Conservation (phyloP, 2,797 vertebrate genomes). For the Paedocypris micromegethes region DNA sequence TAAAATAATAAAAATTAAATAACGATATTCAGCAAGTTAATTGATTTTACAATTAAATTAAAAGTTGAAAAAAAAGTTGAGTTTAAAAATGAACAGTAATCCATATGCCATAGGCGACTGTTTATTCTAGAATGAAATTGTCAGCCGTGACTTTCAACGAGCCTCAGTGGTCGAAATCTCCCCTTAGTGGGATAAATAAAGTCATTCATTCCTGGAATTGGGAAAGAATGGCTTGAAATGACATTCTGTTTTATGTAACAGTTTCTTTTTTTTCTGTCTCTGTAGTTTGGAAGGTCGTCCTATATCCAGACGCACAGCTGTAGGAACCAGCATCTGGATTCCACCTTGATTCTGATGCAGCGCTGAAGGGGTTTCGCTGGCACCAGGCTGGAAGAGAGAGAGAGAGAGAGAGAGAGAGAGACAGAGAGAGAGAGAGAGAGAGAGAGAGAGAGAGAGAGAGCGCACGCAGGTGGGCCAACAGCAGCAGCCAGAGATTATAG, state of each 20-base stretch:
- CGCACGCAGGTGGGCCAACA: conserved; percentile 20
- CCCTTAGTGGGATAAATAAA: too few relatives aligned
- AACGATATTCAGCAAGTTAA: too few relatives aligned
- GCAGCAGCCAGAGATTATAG: conserved; percentile 36
- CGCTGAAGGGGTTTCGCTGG: conserved; percentile 24
- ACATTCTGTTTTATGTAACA: not conserved
- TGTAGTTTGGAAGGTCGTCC: conserved; percentile 11
- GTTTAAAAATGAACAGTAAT: too few relatives aligned
- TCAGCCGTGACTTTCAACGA: too few relatives aligned
- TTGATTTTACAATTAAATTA: too few relatives aligned
- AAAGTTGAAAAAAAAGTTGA: too few relatives aligned
- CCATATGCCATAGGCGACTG: too few relatives aligned
- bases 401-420: not conserved
- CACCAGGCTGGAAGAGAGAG: conserved; percentile 25
- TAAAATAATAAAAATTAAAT: too few relatives aligned
- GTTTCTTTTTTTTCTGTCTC: not conserved
- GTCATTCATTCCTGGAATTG: too few relatives aligned
- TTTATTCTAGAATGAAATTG: too few relatives aligned
- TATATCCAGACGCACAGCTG: conserved; percentile 2
- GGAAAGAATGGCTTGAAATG: not conserved
- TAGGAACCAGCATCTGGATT: conserved; percentile 12
- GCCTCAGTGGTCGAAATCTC: too few relatives aligned
- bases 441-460: conserved; percentile 16
- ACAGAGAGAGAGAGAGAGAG: conserved; percentile 6
- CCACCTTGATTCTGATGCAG: not conserved